Evolutionary conservation across 2,113 vertebrate genomes (phyloP), one percentile per base, ranked within the genome.

Genomic region (Rhinoderma darwinii): DNA sequence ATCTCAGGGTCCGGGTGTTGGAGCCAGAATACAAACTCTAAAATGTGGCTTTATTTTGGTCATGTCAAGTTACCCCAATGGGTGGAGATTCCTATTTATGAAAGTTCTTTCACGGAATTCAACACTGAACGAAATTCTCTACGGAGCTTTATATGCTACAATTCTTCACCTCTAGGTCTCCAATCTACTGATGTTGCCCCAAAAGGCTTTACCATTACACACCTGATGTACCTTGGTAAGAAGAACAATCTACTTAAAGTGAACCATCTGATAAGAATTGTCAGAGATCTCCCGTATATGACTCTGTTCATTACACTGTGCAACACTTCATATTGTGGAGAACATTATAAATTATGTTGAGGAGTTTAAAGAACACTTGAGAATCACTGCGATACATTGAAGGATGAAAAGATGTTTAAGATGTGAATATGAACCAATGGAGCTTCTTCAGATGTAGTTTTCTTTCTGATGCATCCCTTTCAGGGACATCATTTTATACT

Each of bases 331-430:
- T 75, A 44, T 27, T 11, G 25, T 39, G 25, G 39, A 75, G 73
- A 75, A 75, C 73, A 47, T 75, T 75, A 47, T 41, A 75, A 75
- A 47, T 75, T 75, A 43, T 27, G 39, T 75, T 7, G 41, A 75
- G 73, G 41, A 75, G 41, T 47, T 17, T 75, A 75, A 44, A 75
- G 73, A 47, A 75, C 73, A 44, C 73, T 75, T 75, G 10, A 75
- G 73, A 75, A 75, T 75, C 41, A 72, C 68, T 4, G 68, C 35
- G 25, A 75, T 47, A 30, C 41, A 47, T 75, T 39, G 41, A 43
- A 47, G 37, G 72, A 22, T 12, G 37, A 43, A 41, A 47, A 74
- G 39, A 25, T 74, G 6, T 74, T 12, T 74, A 41, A 44, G 22
- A 47, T 47, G 41, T 15, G 41, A 75, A 75, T 43, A 75, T 47